Conservation (phyloP, 2,797 vertebrate genomes). For the Uromys caudimaculatus region DNA sequence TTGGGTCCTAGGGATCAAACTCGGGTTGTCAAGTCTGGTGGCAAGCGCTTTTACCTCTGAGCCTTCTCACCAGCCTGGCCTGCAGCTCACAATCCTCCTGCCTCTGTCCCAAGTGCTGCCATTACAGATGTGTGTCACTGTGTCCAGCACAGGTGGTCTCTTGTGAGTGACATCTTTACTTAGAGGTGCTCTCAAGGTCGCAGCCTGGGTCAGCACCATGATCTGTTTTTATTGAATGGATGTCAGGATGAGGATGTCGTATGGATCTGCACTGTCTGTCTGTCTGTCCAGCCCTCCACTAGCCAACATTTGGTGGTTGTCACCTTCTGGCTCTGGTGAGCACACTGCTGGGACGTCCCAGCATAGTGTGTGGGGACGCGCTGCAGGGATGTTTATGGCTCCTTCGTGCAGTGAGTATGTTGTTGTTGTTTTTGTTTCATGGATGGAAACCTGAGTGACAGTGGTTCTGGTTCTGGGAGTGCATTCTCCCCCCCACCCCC, state of each 20-base stretch:
- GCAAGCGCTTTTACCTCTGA: neutral
- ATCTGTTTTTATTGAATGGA: too few species aligned
- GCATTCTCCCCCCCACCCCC: too few species aligned
- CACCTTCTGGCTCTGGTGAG: neutral
- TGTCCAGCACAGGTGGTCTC: neutral
- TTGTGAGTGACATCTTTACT: neutral
- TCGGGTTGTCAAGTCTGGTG: neutral
- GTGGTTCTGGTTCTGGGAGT: too few species aligned
- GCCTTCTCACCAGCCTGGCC: neutral
- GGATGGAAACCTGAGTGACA: neutral
- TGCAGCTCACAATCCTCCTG: neutral
- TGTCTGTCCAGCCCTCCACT: neutral
- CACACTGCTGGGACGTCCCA: accelerated
- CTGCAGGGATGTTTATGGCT: neutral
- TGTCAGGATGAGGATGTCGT: neutral
- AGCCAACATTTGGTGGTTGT: neutral
- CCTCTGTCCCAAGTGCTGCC: neutral
- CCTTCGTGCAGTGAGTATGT: neutral
- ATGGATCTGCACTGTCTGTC: accelerated
- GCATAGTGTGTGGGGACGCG: accelerated
- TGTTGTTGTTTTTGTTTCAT: too few species aligned
- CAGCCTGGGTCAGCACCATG: accelerated
- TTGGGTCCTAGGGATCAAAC: too few species aligned
- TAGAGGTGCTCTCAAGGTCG: neutral
- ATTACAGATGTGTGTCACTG: neutral